phyloP scores from a whole-genome alignment of 2,797 vertebrate species.

The Coregonus suidteri region DNA sequence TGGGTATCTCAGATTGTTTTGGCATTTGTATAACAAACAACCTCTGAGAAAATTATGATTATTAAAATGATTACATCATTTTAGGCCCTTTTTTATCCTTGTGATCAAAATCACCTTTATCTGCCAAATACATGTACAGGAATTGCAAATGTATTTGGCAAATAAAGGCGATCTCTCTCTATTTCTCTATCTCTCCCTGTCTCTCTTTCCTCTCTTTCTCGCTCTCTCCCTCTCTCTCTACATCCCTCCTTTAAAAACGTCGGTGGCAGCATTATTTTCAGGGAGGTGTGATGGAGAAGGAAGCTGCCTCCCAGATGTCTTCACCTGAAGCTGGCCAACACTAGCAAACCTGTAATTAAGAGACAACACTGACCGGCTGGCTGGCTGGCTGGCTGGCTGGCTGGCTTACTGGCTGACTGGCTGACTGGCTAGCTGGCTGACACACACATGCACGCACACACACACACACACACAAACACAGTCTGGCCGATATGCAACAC shows the following conservation, averaged over 20 bases:
- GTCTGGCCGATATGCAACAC: neutral
- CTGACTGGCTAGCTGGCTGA: neutral
- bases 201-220: no score
- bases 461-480: neutral
- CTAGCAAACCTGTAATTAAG: slow-evolving; percentile 36
- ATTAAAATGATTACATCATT: no score
- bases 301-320: slow-evolving; percentile 12
- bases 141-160: no score
- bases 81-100: no score
- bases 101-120: no score
- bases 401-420: no score
- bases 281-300: neutral
- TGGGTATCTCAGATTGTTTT: no score
- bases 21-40: no score
- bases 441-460: neutral
- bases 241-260: neutral
- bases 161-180: neutral
- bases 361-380: slow-evolving; percentile 21
- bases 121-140: no score
- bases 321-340: slow-evolving; percentile 18
- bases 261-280: neutral
- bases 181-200: neutral
- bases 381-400: neutral
- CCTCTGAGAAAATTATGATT: no score
- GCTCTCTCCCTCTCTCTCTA: neutral